These are phyloP conservation scores for Gymnocheta viridis DNA, from an alignment of 2,888 invertebrate species.

Conservation along the genomic window DNA sequence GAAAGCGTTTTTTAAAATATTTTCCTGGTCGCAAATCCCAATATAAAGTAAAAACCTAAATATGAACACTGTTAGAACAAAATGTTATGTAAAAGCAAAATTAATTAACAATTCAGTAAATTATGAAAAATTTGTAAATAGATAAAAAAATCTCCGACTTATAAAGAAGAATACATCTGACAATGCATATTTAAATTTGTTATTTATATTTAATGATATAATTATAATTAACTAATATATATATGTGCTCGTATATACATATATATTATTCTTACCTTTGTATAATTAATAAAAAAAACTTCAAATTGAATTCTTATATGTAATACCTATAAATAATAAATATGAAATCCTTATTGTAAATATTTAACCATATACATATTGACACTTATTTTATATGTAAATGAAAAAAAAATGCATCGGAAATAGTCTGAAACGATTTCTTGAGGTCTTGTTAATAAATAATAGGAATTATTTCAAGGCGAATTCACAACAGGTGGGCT, in stretches of 20 bases:
- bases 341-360: conserved; percentile 51
- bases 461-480: no score
- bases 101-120: background rate
- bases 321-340: no score
- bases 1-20: conserved; percentile 71
- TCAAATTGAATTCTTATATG: conserved; percentile 30
- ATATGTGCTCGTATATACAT: no score
- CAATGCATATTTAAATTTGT: background rate
- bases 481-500: no score
- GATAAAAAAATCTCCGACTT: background rate
- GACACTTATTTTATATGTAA: conserved; percentile 26
- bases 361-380: conserved; percentile 40
- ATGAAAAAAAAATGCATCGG: conserved; percentile 20
- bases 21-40: conserved; percentile 65
- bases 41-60: conserved; percentile 43
- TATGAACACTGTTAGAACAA: conserved; percentile 5
- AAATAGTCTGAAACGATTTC: no score
- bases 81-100: conserved; percentile 1
- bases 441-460: no score
- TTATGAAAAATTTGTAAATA: conserved; percentile 24
- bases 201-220: conserved; percentile 15
- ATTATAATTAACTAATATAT: no score
- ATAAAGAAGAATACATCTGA: background rate
- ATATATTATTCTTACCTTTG: background rate
- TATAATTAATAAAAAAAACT: conserved; percentile 39